Percentiles rank a stretch among this genome's conserved stretches.
These are phyloP conservation scores for Channa maculata DNA, from an alignment of 2,113 vertebrate species.

Conservation along the genomic window DNA sequence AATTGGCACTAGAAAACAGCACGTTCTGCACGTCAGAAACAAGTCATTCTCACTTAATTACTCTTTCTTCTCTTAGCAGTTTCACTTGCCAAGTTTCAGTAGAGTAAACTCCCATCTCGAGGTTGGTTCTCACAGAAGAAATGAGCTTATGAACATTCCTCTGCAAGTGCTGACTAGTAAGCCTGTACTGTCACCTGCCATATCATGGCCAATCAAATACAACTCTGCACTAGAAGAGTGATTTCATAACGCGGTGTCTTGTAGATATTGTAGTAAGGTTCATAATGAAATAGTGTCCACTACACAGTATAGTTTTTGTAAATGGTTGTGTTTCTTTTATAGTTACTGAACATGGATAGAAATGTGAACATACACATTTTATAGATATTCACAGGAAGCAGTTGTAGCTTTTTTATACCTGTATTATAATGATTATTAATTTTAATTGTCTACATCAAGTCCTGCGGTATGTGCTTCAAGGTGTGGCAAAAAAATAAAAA, in stretches of 20 bases:
- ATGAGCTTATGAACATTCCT: conserved; percentile 67
- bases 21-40: not conserved
- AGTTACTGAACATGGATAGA: not conserved
- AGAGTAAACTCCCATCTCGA: conserved; percentile 46
- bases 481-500: too few relatives aligned
- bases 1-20: not conserved
- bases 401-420: too few relatives aligned
- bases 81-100: conserved; percentile 65
- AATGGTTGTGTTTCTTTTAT: not conserved
- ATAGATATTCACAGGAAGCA: too few relatives aligned
- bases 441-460: too few relatives aligned
- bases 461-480: too few relatives aligned
- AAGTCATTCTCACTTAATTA: conserved; percentile 28
- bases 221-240: conserved; percentile 15
- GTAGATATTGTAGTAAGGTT: too few relatives aligned
- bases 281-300: not conserved
- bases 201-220: conserved; percentile 45
- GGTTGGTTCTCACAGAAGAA: conserved; percentile 66
- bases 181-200: conserved; percentile 46
- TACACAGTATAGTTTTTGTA: not conserved
- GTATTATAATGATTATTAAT: too few relatives aligned
- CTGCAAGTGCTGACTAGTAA: conserved; percentile 64
- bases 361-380: too few relatives aligned
- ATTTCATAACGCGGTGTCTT: not conserved
- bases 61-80: conserved; percentile 14